These are phyloP conservation scores for Danionella dracula DNA, from an alignment of 2,797 vertebrate species.

Conservation along the genomic window DNA sequence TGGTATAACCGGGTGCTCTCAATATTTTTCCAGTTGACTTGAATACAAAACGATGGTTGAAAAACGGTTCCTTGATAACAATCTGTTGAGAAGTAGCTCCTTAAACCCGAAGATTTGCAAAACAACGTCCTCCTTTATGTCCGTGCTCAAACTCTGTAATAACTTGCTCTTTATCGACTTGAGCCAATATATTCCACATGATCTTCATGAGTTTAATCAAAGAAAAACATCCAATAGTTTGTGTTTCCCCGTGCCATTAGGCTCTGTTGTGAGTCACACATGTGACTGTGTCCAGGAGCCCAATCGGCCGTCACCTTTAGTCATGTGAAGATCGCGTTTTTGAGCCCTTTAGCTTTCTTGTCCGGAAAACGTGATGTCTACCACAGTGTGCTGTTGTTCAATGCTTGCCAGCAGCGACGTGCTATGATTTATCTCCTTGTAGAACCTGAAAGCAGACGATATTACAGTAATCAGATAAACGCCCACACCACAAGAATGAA, in stretches of 20 bases:
- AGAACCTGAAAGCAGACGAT: slow-evolving; percentile 65
- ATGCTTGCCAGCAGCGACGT: slow-evolving; percentile 43
- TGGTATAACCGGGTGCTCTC: background rate
- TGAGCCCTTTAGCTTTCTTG: slow-evolving; percentile 23
- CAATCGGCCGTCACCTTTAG: slow-evolving; percentile 13
- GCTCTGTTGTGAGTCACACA: no score
- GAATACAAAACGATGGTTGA: background rate
- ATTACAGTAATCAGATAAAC: slow-evolving; percentile 35
- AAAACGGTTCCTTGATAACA: background rate
- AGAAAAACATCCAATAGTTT: background rate
- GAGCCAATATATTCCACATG: slow-evolving; percentile 16
- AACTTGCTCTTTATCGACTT: background rate
- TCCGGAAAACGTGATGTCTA: slow-evolving; percentile 22
- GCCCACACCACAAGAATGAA: slow-evolving; percentile 3
- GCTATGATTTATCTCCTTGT: slow-evolving; percentile 80
- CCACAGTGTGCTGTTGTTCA: slow-evolving; percentile 29
- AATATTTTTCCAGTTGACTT: slow-evolving; percentile 22
- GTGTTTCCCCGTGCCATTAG: no score
- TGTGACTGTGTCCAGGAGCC: slow-evolving; percentile 28
- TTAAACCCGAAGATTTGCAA: background rate
- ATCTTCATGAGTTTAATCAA: slow-evolving; percentile 21
- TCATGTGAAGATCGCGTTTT: slow-evolving; percentile 3
- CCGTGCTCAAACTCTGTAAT: slow-evolving; percentile 33
- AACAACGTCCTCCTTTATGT: slow-evolving; percentile 1
- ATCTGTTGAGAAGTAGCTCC: background rate